Base-by-base conservation (phyloP, 2,113 vertebrate species). In the Neopipo cinnamomea region DNA sequence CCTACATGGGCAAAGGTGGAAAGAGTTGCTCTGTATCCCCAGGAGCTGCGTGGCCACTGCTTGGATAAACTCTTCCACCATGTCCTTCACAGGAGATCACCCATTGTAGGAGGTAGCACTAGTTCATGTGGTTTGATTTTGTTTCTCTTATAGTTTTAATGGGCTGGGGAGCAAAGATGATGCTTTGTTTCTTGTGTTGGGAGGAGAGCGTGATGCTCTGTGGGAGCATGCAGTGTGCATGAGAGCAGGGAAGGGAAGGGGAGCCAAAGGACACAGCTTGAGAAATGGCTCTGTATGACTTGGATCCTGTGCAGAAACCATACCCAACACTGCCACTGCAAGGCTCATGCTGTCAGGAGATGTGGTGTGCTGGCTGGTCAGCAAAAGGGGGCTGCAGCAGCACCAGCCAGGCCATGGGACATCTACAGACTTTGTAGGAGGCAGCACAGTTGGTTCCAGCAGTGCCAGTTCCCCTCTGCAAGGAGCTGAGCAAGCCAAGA, bases 161-260 rank as follows among this genome's bases (percentile, higher is more conserved):
- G 47, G 88, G 28, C 31, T 10, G 13, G 14, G 44, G 49, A 77
- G 47, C 68, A 70, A 74, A 91, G 59, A 11, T 2, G 12, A 12
- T 61, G 37, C 46, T 77, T 33, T 9, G 0, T 56, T 80, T 37
- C 7, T 52, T 53, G 68, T 74, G 59, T 8, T 91, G 84, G 63
- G 79, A 91, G 50, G 41, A 37, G 18, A 52, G 25, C 0, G 0
- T 37, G 84, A 23, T 91, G 44, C 37, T 79, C 39, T 28, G 67
- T 44, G 58, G 11, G 49, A 62, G 14, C 42, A 33, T 3, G 1
- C 33, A 30, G 53, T 2, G 0, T 46, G 47, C 33, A 1, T 17
- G 83, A 68, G 83, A 31, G 73, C 53, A 56, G 41, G 58, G 50
- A 67, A 61, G 22, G 30, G 53, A 70, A 86, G 49, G 52, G 42